phyloP scores from a whole-genome alignment of 2,113 vertebrate species.

The Apteryx owenii region DNA sequence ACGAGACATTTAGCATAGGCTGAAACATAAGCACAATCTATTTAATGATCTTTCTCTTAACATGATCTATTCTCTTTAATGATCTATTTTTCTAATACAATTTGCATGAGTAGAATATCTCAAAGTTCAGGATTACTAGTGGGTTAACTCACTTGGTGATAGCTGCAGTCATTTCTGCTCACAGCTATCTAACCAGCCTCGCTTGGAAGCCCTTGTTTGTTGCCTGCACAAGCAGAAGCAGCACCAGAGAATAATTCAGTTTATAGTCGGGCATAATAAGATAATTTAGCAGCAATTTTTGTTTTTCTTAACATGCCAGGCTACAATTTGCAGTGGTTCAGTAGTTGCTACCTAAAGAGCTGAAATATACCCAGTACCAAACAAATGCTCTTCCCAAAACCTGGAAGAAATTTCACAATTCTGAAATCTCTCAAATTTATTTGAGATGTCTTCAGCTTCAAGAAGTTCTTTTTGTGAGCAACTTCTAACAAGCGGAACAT shows the following conservation, averaged over 20 bases:
- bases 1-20: rapidly evolving
- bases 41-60: too few relatives aligned
- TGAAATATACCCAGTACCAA: neutral
- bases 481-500: neutral
- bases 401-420: neutral
- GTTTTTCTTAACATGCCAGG: neutral
- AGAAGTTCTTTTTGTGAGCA: neutral
- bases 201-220: neutral
- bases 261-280: neutral
- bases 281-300: neutral
- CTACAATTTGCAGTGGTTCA: neutral
- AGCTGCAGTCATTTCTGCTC: neutral
- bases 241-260: neutral
- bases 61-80: too few relatives aligned
- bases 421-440: neutral
- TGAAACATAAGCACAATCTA: neutral
- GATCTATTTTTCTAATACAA: neutral
- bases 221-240: neutral
- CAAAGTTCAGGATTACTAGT: neutral
- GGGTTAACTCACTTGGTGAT: neutral
- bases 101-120: neutral
- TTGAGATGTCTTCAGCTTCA: neutral
- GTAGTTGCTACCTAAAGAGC: neutral
- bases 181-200: neutral
- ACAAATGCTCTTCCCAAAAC: neutral